Evolutionary conservation across 2,797 vertebrate genomes (phyloP).

Genomic region (Yasuhikotakia modesta): DNA sequence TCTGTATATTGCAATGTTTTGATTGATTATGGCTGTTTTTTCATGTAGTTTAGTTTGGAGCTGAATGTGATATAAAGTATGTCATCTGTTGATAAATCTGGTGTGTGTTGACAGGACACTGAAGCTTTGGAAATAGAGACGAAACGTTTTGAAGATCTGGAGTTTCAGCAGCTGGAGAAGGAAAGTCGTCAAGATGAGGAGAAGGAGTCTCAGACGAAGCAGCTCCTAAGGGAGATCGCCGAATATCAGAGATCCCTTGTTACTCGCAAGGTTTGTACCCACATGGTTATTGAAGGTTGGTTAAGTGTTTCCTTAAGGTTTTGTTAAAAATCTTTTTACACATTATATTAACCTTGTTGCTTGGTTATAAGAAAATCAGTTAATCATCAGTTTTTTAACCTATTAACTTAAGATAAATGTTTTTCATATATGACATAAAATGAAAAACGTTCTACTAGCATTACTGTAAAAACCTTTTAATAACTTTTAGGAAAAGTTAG

Average conservation of each 20-base stretch:
- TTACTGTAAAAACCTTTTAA: no score
- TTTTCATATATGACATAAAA: no score
- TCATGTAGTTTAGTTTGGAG: slow-evolving; percentile 17
- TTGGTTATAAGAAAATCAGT: no score
- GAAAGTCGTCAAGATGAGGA: slow-evolving; percentile 94
- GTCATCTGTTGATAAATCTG: neutral
- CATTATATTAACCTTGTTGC: no score
- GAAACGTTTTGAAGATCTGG: slow-evolving; percentile 93
- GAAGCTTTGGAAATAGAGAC: slow-evolving; percentile 88
- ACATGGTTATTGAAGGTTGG: no score
- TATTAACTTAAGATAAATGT: no score
- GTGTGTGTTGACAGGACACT: slow-evolving; percentile 77
- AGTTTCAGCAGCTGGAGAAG: slow-evolving; percentile 93
- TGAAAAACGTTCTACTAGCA: no score
- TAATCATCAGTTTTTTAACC: no score
- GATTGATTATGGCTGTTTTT: neutral
- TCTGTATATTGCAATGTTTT: neutral
- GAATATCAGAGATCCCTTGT: slow-evolving; percentile 87
- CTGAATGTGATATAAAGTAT: no score
- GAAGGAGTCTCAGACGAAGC: slow-evolving; percentile 83
- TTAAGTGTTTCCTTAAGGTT: neutral
- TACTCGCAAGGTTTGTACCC: slow-evolving; percentile 82
- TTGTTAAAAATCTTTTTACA: no score
- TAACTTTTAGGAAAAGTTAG: no score
- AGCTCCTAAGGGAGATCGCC: slow-evolving; percentile 88